Evolutionary conservation across 2,113 vertebrate species (phyloP).

Genomic region (Cheirogaleus medius): DNA sequence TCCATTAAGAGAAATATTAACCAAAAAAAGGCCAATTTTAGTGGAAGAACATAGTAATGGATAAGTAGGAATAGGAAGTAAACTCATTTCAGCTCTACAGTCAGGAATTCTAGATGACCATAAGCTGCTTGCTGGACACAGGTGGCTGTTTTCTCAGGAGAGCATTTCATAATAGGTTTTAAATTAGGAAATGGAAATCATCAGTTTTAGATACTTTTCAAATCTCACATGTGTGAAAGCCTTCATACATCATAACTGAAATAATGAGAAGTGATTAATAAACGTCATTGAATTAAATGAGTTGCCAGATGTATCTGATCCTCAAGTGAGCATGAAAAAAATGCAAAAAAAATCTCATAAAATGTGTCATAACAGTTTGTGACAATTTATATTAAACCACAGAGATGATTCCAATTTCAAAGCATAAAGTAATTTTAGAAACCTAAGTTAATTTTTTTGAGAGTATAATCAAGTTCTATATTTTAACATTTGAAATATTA

Average conservation of each 20-base stretch:
- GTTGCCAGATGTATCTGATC: conserved; percentile 82
- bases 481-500: neutral
- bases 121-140: conserved; percentile 82
- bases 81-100: neutral
- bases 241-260: conserved; percentile 84
- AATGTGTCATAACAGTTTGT: conserved; percentile 59
- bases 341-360: conserved; percentile 24
- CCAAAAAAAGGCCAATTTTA: neutral
- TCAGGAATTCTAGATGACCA: conserved; percentile 79
- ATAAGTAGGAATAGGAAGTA: neutral
- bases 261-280: conserved; percentile 84
- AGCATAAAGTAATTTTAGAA: conserved; percentile 33
- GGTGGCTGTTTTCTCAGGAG: conserved; percentile 83
- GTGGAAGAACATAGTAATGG: neutral
- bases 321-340: conserved; percentile 63
- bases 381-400: conserved; percentile 15
- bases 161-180: conserved; percentile 81
- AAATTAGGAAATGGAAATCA: conserved; percentile 83
- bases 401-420: neutral
- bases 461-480: neutral
- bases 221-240: conserved; percentile 84
- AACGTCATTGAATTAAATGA: conserved; percentile 82
- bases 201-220: conserved; percentile 80
- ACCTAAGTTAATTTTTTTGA: neutral
- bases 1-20: neutral